phyloP scores from a whole-genome alignment of 2,113 vertebrate species.

The Neomonachus schauinslandi region DNA sequence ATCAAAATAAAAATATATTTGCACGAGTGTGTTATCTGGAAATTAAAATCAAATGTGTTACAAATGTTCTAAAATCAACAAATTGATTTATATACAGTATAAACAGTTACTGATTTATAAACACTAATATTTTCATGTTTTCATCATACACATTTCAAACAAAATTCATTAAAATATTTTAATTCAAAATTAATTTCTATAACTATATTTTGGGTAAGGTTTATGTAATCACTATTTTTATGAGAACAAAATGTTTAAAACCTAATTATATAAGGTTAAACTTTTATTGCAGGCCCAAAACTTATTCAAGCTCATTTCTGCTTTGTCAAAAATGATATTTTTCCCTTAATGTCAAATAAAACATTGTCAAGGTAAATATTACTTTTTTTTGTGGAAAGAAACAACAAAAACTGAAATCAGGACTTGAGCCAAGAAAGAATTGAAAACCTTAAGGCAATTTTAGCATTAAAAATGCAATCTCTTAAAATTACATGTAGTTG shows the following conservation, averaged over 20 bases:
- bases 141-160: conserved; percentile 55
- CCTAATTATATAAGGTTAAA: background rate
- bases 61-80: conserved; percentile 77
- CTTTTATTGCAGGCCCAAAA: background rate
- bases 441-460: background rate
- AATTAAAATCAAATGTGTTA: conserved; percentile 74
- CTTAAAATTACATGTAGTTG: background rate
- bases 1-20: conserved; percentile 18
- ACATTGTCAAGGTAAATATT: background rate
- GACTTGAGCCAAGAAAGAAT: background rate
- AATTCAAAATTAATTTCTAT: conserved; percentile 61
- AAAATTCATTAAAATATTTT: conserved; percentile 68
- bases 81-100: conserved; percentile 75
- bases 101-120: conserved; percentile 73
- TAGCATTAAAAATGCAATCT: background rate
- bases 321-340: background rate
- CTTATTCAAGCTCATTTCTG: background rate
- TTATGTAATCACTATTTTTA: conserved; percentile 8
- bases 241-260: background rate
- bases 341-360: background rate
- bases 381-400: background rate
- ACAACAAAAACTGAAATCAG: background rate
- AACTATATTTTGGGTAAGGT: background rate
- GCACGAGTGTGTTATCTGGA: conserved; percentile 21
- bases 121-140: conserved; percentile 75